Conservation (phyloP, 2,888 invertebrate genomes). For the Perizoma flavofasciatum region DNA sequence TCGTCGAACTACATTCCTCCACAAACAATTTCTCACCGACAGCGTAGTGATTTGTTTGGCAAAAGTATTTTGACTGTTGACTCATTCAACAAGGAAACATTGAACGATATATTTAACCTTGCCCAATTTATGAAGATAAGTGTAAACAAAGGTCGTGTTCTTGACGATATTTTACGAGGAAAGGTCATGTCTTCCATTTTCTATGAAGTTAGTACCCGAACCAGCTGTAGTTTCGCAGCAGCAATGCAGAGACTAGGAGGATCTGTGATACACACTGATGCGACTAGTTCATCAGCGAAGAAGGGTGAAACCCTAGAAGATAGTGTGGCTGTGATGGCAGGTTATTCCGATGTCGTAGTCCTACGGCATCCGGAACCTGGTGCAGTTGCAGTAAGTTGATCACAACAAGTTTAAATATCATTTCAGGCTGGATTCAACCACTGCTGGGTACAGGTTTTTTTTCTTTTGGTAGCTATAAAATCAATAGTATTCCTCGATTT, state of each 20-base stretch:
- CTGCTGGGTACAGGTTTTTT: neutral
- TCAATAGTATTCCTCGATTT: too few species aligned
- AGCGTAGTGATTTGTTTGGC: constrained; percentile 82
- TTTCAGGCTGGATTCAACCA: neutral
- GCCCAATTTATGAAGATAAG: constrained; percentile 94
- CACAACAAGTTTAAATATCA: neutral
- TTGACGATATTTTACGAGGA: constrained; percentile 94
- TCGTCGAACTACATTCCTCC: constrained; percentile 76
- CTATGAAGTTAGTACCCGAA: constrained; percentile 98
- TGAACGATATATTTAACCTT: constrained; percentile 97
- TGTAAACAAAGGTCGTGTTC: constrained; percentile 91
- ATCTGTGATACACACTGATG: constrained; percentile 94
- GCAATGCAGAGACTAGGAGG: constrained; percentile 99
- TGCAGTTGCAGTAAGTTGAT: constrained; percentile 90
- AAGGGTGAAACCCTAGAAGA: constrained; percentile 98
- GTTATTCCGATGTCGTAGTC: constrained; percentile 97
- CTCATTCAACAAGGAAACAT: constrained; percentile 93
- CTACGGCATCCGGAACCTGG: constrained; percentile 97
- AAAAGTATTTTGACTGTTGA: constrained; percentile 94
- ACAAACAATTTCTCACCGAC: constrained; percentile 71
- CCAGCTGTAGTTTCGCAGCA: constrained; percentile 97
- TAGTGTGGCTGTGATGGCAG: constrained; percentile 93
- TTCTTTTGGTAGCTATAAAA: too few species aligned
- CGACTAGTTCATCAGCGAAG: constrained; percentile 94
- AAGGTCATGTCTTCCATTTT: constrained; percentile 98